Evolutionary conservation across 30 jellyfish, hydroid and myxozoan species (phyloP).

Genomic region (Cassiopea xamachana): DNA sequence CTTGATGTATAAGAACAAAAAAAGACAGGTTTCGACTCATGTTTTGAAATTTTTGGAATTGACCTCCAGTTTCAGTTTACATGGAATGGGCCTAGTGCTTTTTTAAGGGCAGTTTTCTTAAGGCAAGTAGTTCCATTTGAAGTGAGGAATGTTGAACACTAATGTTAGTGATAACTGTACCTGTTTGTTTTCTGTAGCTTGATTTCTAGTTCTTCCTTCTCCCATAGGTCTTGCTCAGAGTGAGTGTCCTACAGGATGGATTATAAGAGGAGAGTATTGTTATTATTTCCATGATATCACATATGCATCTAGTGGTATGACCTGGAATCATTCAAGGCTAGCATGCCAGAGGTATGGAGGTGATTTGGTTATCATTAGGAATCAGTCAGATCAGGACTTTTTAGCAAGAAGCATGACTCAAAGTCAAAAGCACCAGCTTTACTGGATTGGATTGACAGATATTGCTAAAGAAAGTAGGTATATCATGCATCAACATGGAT

Average conservation of each 20-base stretch:
- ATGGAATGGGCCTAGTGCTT: no score
- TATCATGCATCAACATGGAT: not conserved
- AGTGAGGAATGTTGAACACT: no score
- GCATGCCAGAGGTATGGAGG: conserved; percentile 94
- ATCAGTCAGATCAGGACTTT: conserved; percentile 59
- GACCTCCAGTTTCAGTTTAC: no score
- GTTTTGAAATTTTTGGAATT: no score
- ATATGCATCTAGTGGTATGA: conserved; percentile 75
- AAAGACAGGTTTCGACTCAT: no score
- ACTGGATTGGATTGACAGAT: conserved; percentile 92
- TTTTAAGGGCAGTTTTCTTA: no score
- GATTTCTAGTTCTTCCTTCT: not conserved
- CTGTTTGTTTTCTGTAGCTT: not conserved
- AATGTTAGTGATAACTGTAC: no score
- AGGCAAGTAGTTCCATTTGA: no score
- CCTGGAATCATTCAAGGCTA: conserved; percentile 79
- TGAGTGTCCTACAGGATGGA: conserved; percentile 85
- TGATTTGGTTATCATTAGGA: conserved; percentile 67
- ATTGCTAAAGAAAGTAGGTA: conserved; percentile 51
- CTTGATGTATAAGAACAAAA: no score
- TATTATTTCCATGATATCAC: conserved; percentile 80
- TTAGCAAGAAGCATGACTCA: conserved; percentile 58
- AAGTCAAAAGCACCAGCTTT: conserved; percentile 70
- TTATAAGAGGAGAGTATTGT: conserved; percentile 61
- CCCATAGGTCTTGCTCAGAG: conserved; percentile 29